Conservation (phyloP, 2,797 vertebrate genomes). For the Pristis pectinata region DNA sequence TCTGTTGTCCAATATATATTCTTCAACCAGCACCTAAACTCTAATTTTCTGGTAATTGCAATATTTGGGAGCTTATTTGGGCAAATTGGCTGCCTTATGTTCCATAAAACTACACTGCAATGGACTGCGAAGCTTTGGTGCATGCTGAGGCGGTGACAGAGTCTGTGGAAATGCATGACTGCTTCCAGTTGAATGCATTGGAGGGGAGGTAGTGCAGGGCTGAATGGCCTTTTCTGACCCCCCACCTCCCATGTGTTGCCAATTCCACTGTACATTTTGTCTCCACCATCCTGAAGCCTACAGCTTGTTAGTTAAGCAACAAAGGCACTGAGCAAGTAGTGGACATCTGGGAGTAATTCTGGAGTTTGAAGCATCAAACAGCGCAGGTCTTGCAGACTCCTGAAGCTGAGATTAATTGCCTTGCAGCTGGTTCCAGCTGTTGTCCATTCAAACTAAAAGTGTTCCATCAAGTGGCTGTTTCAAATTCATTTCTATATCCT, state of each 20-base stretch:
- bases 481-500: background rate
- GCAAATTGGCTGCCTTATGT: background rate
- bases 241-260: background rate
- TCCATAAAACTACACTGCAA: background rate
- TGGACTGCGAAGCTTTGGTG: background rate
- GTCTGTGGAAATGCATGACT: background rate
- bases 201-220: background rate
- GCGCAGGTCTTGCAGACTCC: background rate
- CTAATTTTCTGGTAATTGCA: background rate
- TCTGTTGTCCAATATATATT: background rate
- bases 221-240: background rate
- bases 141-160: background rate
- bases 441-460: background rate
- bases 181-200: background rate
- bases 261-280: background rate
- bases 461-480: background rate
- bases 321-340: background rate
- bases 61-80: background rate
- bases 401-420: background rate
- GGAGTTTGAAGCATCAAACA: background rate
- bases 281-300: no score
- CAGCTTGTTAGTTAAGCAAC: background rate
- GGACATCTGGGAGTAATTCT: background rate
- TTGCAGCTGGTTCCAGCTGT: constrained; percentile 20
- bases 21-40: background rate